phyloP scores from a whole-genome alignment of 2,113 vertebrate species.

The Dissostichus mawsoni region DNA sequence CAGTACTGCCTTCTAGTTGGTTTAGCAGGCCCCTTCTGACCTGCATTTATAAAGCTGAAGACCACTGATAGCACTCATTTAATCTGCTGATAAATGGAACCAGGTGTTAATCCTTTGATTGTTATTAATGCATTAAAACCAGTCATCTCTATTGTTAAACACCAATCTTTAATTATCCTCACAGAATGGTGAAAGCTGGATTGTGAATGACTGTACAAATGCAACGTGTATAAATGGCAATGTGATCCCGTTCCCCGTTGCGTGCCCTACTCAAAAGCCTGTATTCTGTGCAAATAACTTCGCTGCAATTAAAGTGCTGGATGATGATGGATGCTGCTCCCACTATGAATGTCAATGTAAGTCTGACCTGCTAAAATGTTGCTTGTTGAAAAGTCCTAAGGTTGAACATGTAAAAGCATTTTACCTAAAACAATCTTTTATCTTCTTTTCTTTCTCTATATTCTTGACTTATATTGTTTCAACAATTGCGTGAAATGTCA shows the following conservation, averaged over 20 bases:
- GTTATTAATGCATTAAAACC: not conserved
- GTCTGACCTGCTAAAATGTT: constrained; percentile 45
- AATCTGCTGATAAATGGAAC: too few relatives aligned
- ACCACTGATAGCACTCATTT: too few relatives aligned
- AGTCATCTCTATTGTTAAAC: not conserved
- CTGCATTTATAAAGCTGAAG: too few relatives aligned
- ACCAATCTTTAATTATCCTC: not conserved
- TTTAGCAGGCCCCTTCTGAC: too few relatives aligned
- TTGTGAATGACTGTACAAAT: constrained; percentile 78
- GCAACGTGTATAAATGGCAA: constrained; percentile 81
- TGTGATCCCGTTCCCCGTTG: not conserved
- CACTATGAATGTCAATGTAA: constrained; percentile 91
- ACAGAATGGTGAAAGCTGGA: constrained; percentile 85
- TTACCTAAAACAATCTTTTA: not conserved
- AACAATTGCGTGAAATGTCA: not conserved
- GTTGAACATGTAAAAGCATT: constrained; percentile 4
- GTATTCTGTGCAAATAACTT: constrained; percentile 86
- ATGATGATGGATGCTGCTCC: constrained; percentile 85
- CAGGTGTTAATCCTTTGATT: not conserved
- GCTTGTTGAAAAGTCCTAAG: not conserved
- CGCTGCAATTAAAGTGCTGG: constrained; percentile 77
- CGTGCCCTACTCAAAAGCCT: constrained; percentile 73
- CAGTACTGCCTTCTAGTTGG: too few relatives aligned
- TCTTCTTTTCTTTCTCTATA: not conserved
- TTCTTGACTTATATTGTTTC: not conserved